Percentiles rank a stretch among this genome's conserved stretches.
These are phyloP conservation scores for Scaptodrosophila lebanonensis DNA, from an alignment of 1,140 invertebrate species.

Conservation along the genomic window DNA sequence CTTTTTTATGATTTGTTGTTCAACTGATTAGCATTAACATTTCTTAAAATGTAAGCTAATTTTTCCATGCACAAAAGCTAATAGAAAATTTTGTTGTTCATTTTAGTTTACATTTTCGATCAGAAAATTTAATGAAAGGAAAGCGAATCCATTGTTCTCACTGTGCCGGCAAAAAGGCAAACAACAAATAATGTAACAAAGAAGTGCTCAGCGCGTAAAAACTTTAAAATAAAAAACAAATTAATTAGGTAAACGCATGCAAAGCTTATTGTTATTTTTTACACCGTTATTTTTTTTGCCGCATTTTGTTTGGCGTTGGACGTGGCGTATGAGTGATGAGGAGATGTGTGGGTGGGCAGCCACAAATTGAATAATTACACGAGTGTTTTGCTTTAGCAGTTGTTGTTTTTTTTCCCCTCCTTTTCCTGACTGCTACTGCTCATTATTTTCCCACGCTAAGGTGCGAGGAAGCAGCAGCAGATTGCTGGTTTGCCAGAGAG, in stretches of 20 bases:
- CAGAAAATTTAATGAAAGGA: too few species aligned
- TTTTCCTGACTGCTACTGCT: conserved; percentile 21
- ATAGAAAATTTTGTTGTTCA: too few species aligned
- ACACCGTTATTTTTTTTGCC: neutral
- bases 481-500: conserved; percentile 20
- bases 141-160: too few species aligned
- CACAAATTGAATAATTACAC: conserved; percentile 69
- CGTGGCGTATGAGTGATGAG: conserved; percentile 28
- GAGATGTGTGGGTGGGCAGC: conserved; percentile 6
- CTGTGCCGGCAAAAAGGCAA: too few species aligned
- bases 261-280: conserved; percentile 6
- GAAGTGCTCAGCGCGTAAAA: too few species aligned
- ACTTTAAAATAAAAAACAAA: conserved; percentile 7
- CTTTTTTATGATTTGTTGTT: too few species aligned
- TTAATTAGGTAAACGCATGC: conserved; percentile 25
- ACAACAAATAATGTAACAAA: too few species aligned
- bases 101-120: too few species aligned
- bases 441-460: conserved; percentile 64
- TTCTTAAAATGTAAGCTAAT: too few species aligned
- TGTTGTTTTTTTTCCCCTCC: conserved; percentile 1
- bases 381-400: conserved; percentile 20
- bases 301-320: neutral
- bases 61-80: too few species aligned
- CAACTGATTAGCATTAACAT: too few species aligned
- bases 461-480: neutral